Evolutionary conservation across 2,888 invertebrate genomes (phyloP), one percentile per base, ranked within the genome.

Genomic region (Nomada fucata): DNA sequence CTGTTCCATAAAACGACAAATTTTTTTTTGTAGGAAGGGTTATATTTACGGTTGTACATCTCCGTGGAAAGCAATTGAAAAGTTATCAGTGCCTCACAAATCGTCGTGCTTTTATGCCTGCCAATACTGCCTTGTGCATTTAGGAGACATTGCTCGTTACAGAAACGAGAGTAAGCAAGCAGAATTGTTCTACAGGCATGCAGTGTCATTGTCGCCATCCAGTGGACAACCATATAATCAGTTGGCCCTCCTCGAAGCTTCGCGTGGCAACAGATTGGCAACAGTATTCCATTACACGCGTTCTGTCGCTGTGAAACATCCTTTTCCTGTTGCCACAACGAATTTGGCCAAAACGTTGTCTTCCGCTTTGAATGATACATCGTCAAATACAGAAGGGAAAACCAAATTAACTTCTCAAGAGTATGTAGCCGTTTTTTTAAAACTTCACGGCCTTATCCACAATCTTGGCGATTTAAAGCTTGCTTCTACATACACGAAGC

Each of bases 151-250:
- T 88, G 97, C 98, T 36, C 95, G 98, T 11, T 98, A 98, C 92
- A 94, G 97, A 82, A 97, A 97, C 90, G 97, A 97, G 93, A 95
- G 96, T 85, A 95, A 96, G 67, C 97, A 97, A 91, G 97, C 98
- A 0, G 97, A 97, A 92, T 96, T 96, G 20, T 98, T 97, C 94
- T 98, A 98, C 94, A 96, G 96, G 88, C 97, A 97, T 94, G 97
- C 97, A 60, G 95, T 97, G 65, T 95, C 95, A 67, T 95, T 97
- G 74, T 96, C 96, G 4, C 96, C 97, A 73, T 96, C 96, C 87
- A 96, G 96, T 82, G 98, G 98, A 7, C 98, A 98, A 93, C 98
- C 98, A 0, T 98, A 98, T 94, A 98, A 98, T 94, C 98, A 98
- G 94, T 94, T 98, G 91, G 97, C 97, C 69, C 95, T 98, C 64